Conservation (phyloP, 1,140 invertebrate genomes). For the Melanaphis sacchari region DNA sequence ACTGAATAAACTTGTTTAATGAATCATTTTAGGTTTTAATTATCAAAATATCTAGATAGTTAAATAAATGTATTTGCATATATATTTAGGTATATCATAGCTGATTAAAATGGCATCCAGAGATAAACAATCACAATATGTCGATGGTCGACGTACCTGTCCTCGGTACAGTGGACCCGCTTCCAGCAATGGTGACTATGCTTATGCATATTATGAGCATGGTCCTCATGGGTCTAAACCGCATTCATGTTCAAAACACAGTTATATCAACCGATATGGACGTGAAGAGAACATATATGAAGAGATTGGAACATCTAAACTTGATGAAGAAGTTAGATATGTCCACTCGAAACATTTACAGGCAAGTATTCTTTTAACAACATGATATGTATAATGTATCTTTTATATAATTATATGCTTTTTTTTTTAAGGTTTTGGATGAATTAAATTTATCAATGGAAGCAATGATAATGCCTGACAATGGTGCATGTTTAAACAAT, state of each 20-base stretch:
- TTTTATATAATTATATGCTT: background rate
- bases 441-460: conserved; percentile 86
- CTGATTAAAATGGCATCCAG: conserved; percentile 53
- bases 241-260: conserved; percentile 59
- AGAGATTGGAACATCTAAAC: conserved; percentile 76
- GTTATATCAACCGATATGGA: conserved; percentile 79
- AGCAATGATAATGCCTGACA: conserved; percentile 81
- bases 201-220: conserved; percentile 80
- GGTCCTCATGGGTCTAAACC: conserved; percentile 65
- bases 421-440: conserved; percentile 72
- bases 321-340: conserved; percentile 78
- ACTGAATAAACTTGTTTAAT: too few relatives aligned
- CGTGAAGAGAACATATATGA: conserved; percentile 89
- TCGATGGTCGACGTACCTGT: conserved; percentile 55
- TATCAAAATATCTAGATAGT: background rate
- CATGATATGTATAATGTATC: background rate
- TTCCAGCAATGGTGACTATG: conserved; percentile 69
- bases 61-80: background rate
- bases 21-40: background rate
- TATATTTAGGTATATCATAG: conserved; percentile 14
- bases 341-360: conserved; percentile 62
- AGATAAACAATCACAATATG: conserved; percentile 55
- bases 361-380: conserved; percentile 52
- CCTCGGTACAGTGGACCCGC: conserved; percentile 61
- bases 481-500: conserved; percentile 50